phyloP scores from a whole-genome alignment of 2,888 invertebrate species.

The Darwinula stevensoni region DNA sequence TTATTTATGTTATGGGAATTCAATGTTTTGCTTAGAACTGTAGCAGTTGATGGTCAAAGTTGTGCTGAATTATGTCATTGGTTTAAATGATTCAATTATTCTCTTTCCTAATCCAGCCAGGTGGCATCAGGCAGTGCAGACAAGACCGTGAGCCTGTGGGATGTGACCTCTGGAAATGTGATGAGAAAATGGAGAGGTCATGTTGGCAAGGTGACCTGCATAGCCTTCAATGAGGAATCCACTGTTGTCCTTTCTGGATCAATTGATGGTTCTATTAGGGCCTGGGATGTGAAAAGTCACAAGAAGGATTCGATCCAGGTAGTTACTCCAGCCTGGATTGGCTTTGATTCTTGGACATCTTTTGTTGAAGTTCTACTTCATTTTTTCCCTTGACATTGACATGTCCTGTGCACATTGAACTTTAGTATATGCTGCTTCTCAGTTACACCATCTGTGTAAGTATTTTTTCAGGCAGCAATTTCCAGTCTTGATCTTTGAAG shows the following conservation, averaged over 20 bases:
- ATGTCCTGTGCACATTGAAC: too few species aligned
- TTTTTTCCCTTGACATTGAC: not conserved
- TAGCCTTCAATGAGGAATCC: conserved; percentile 80
- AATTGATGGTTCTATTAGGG: conserved; percentile 65
- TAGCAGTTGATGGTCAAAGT: too few species aligned
- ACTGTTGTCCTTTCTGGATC: conserved; percentile 72
- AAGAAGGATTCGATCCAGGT: conserved; percentile 41
- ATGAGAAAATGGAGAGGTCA: conserved; percentile 58
- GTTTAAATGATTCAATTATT: too few species aligned
- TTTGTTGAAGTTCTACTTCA: not conserved
- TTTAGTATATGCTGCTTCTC: too few species aligned
- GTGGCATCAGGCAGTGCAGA: conserved; percentile 70
- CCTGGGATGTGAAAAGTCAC: conserved; percentile 45
- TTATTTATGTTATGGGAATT: too few species aligned
- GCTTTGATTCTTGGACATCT: too few species aligned
- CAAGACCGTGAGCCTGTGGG: conserved; percentile 80
- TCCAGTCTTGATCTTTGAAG: too few species aligned
- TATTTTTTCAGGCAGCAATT: too few species aligned
- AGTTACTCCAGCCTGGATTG: too few species aligned
- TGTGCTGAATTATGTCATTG: too few species aligned
- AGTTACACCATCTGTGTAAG: too few species aligned
- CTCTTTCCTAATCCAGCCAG: conserved; percentile 29
- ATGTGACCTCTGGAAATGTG: conserved; percentile 70
- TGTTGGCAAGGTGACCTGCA: conserved; percentile 52
- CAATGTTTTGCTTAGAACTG: too few species aligned